Percentiles rank a stretch among this genome's conserved stretches.
phyloP scores from a whole-genome alignment of 2,888 invertebrate genomes.

The Meghimatium bilineatum region DNA sequence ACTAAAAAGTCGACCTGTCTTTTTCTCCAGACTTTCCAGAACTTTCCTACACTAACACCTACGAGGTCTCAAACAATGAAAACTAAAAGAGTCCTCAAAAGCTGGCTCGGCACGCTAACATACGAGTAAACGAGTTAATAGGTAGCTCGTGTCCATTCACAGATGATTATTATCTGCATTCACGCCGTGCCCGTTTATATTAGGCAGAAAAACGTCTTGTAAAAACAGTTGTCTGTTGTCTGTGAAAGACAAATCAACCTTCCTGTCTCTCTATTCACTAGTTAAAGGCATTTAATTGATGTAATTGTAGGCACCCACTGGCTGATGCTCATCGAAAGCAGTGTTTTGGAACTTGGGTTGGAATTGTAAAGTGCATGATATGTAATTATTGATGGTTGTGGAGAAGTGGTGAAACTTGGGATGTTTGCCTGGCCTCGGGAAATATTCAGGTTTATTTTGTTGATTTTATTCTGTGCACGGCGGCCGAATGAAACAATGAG shows the following conservation, averaged over 20 bases:
- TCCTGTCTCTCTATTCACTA: neutral
- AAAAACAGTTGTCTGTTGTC: neutral
- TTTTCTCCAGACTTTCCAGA: neutral
- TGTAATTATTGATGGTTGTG: neutral
- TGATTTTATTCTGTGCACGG: neutral
- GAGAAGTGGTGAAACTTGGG: neutral
- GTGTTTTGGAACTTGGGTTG: neutral
- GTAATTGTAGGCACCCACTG: neutral
- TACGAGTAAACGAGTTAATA: neutral
- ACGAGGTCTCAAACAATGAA: neutral
- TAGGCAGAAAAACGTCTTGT: neutral
- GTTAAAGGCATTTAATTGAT: conserved; percentile 25
- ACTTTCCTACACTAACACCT: neutral
- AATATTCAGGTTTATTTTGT: neutral
- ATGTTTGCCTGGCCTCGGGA: neutral
- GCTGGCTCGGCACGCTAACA: neutral
- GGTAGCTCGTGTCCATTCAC: neutral
- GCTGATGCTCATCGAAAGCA: neutral
- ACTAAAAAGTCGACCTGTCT: neutral
- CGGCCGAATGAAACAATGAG: neutral
- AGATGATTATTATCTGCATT: neutral
- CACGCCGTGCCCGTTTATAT: neutral
- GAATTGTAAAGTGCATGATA: neutral
- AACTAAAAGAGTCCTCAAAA: neutral
- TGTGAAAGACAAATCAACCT: neutral